Evolutionary conservation across 2,797 vertebrate genomes (phyloP).

Genomic region (Staurois parvus): DNA sequence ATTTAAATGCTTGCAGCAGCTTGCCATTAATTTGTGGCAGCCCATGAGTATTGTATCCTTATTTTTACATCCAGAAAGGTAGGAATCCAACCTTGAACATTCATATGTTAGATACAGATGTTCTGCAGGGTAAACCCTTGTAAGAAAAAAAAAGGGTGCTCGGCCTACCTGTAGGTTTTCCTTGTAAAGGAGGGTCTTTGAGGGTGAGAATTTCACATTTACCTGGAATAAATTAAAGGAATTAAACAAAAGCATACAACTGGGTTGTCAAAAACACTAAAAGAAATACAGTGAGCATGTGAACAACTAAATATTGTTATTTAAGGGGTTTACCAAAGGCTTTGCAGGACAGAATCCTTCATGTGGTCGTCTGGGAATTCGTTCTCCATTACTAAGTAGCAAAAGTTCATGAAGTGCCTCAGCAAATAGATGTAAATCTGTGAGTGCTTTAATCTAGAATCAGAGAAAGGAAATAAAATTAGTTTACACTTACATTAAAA

Average conservation of each 20-base stretch:
- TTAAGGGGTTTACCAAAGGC: conserved; percentile 69
- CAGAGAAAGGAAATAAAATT: neutral
- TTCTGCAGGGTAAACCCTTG: too few species aligned
- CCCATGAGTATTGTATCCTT: too few species aligned
- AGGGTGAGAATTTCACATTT: conserved; percentile 71
- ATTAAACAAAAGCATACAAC: neutral
- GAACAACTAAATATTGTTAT: neutral
- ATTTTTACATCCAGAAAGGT: too few species aligned
- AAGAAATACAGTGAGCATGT: neutral
- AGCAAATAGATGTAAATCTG: conserved; percentile 84
- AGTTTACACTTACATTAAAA: neutral
- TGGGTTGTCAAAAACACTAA: neutral
- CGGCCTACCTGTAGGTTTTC: conserved; percentile 77
- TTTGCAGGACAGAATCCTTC: conserved; percentile 69
- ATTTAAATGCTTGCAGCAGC: too few species aligned
- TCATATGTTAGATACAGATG: too few species aligned
- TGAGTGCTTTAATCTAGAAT: conserved; percentile 84
- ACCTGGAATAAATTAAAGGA: conserved; percentile 56
- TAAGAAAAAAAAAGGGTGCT: too few species aligned
- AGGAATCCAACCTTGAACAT: too few species aligned
- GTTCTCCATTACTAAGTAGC: conserved; percentile 78
- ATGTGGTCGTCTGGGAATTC: conserved; percentile 73
- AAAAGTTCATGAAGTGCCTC: conserved; percentile 84
- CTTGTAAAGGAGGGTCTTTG: conserved; percentile 66
- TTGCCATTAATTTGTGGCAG: too few species aligned